Evolutionary conservation across 2,113 vertebrate genomes (phyloP).

Genomic region (Oreocharis arfaki): DNA sequence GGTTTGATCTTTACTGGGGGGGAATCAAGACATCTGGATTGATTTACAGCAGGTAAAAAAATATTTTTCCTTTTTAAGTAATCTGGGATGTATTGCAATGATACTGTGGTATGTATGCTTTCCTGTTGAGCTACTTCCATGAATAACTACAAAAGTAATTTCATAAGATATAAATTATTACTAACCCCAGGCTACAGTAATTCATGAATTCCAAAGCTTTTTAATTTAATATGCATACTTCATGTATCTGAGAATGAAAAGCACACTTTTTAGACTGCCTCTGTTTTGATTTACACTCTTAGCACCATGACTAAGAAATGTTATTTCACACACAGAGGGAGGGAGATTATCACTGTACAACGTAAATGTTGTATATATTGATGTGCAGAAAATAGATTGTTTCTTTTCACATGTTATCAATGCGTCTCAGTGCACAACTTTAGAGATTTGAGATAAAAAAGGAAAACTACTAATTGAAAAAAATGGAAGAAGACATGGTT

Average conservation of each 20-base stretch:
- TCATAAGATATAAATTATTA: constrained; percentile 48
- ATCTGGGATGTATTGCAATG: not conserved
- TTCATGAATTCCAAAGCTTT: constrained; percentile 27
- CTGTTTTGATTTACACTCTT: constrained; percentile 24
- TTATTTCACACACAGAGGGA: constrained; percentile 10
- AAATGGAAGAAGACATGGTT: not conserved
- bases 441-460: not conserved
- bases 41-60: not conserved
- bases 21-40: not conserved
- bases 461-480: not conserved
- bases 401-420: not conserved
- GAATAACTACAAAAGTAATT: constrained; percentile 30
- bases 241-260: constrained; percentile 42
- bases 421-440: not conserved
- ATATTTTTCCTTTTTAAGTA: not conserved
- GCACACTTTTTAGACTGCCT: not conserved
- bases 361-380: not conserved
- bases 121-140: not conserved
- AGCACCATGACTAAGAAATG: constrained; percentile 3
- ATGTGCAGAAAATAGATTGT: not conserved
- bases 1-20: not conserved
- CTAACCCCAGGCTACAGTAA: not conserved
- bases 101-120: not conserved
- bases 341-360: not conserved
- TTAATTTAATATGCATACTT: constrained; percentile 49